Percentiles rank a stretch among this genome's conserved stretches.
Conservation (phyloP, 2,113 vertebrate genomes). For the Semnornis frantzii region DNA sequence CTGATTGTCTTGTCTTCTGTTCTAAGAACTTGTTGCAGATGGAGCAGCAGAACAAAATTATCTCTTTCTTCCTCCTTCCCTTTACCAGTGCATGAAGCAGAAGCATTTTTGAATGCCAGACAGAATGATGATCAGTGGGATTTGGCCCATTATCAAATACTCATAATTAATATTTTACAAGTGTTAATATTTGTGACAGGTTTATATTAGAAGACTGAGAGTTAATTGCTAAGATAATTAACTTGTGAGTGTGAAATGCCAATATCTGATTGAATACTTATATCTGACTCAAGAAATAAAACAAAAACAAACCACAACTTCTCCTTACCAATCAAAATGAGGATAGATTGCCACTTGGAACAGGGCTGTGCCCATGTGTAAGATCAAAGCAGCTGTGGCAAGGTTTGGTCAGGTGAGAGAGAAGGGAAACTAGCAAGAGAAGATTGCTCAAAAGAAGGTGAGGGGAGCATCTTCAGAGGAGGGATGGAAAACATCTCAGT, state of each 20-base stretch:
- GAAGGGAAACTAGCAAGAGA: not conserved
- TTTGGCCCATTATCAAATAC: not conserved
- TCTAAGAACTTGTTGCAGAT: not conserved
- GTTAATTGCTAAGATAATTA: slow-evolving; percentile 32
- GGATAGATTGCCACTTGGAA: not conserved
- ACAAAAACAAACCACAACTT: not conserved
- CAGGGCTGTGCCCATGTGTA: not conserved
- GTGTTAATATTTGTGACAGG: not conserved
- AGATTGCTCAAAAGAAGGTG: not conserved
- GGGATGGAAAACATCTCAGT: not conserved
- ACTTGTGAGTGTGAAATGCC: not conserved
- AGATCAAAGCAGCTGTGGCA: not conserved
- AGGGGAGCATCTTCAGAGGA: not conserved
- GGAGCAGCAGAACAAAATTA: not conserved
- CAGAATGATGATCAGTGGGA: not conserved
- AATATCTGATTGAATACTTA: not conserved
- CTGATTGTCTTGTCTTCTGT: not conserved
- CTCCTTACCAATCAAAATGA: not conserved
- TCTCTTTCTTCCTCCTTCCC: not conserved
- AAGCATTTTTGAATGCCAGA: not conserved
- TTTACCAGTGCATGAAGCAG: not conserved
- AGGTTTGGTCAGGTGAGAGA: not conserved
- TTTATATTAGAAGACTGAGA: not conserved
- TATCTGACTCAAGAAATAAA: not conserved
- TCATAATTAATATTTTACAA: slow-evolving; percentile 18